Evolutionary conservation across 2,888 invertebrate species (phyloP).

Genomic region (Torymus tubicola): DNA sequence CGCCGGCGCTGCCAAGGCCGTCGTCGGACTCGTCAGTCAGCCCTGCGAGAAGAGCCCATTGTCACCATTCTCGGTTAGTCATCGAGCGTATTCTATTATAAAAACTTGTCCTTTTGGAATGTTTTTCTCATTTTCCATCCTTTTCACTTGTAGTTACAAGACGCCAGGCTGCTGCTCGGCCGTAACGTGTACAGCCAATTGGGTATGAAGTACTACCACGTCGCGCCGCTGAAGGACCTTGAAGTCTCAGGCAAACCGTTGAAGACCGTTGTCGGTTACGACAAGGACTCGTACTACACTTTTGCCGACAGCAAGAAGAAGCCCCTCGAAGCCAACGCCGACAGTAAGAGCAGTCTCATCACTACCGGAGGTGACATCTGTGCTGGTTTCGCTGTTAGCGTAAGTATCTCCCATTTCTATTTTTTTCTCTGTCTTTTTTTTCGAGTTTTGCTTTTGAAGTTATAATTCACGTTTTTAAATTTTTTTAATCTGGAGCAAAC

Average conservation of each 20-base stretch:
- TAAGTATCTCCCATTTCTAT: conserved; percentile 74
- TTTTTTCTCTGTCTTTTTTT: conserved; percentile 11
- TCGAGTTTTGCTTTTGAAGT: too few species aligned
- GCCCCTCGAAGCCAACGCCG: conserved; percentile 79
- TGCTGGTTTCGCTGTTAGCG: conserved; percentile 81
- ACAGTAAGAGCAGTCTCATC: conserved; percentile 79
- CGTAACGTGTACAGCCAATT: conserved; percentile 78
- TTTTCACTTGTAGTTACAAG: conserved; percentile 69
- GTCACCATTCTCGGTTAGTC: conserved; percentile 77
- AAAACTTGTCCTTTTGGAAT: not conserved
- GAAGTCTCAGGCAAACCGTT: conserved; percentile 79
- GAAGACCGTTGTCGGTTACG: conserved; percentile 81
- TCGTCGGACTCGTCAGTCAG: conserved; percentile 82
- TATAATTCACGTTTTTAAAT: too few species aligned
- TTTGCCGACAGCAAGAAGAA: conserved; percentile 83
- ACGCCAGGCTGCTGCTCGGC: conserved; percentile 69
- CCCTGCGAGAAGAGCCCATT: conserved; percentile 79
- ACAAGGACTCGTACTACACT: conserved; percentile 80
- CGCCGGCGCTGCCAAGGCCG: conserved; percentile 85
- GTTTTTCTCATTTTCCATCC: conserved; percentile 51
- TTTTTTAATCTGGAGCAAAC: too few species aligned
- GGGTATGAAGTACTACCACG: conserved; percentile 81
- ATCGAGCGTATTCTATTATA: too few species aligned
- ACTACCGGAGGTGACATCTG: conserved; percentile 80
- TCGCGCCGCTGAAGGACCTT: conserved; percentile 80